A percentile compares a stretch with the other conserved stretches of the same genome.
phyloP scores from a whole-genome alignment of 2,888 invertebrate species.

The Meganola albula region DNA sequence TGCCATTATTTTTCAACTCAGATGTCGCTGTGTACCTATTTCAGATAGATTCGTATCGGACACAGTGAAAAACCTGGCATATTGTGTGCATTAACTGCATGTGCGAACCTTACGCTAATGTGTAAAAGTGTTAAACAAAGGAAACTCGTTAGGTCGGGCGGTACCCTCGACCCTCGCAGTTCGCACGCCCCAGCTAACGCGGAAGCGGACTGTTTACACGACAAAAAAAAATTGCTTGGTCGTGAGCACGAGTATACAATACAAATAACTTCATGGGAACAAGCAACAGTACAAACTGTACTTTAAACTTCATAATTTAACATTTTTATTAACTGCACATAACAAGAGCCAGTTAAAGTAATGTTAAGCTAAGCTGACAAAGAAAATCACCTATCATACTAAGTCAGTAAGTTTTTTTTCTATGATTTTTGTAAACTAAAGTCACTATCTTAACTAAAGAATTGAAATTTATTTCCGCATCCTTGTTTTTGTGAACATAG shows the following conservation, averaged over 20 bases:
- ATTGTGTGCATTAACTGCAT: constrained; percentile 7
- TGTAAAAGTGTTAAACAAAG: constrained; percentile 61
- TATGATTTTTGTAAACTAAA: too few species aligned
- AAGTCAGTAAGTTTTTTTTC: too few species aligned
- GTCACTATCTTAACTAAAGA: too few species aligned
- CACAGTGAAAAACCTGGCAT: not conserved
- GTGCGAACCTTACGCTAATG: constrained; percentile 39
- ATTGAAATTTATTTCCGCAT: too few species aligned
- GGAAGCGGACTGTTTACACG: constrained; percentile 60
- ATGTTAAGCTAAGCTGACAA: too few species aligned
- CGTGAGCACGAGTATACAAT: constrained; percentile 49
- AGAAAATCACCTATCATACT: too few species aligned
- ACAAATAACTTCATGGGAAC: constrained; percentile 47
- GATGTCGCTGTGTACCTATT: too few species aligned
- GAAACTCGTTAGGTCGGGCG: constrained; percentile 53
- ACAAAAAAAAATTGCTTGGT: constrained; percentile 48
- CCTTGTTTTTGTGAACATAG: too few species aligned
- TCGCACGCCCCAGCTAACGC: constrained; percentile 62
- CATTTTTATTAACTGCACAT: constrained; percentile 18
- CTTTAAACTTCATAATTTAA: constrained; percentile 25
- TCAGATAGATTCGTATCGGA: not conserved
- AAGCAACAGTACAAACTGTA: constrained; percentile 17
- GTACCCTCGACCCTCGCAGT: constrained; percentile 60
- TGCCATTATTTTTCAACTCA: too few species aligned
- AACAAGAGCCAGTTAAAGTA: too few species aligned